phyloP scores from a whole-genome alignment of 1,140 invertebrate genomes.

The Papilio dardanus region DNA sequence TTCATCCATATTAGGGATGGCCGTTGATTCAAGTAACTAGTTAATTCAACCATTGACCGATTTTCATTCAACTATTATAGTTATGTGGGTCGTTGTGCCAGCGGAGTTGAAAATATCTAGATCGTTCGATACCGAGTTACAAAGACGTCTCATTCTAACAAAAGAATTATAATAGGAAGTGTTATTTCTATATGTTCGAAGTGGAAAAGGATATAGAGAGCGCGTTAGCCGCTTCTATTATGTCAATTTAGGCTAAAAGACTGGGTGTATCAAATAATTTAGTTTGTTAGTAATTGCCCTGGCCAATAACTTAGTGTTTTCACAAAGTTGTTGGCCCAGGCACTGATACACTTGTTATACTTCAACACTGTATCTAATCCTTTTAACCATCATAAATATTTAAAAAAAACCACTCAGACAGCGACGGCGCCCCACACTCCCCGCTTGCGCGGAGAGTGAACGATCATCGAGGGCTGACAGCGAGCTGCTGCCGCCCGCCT shows the following conservation, averaged over 20 bases:
- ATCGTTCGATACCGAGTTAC: not conserved
- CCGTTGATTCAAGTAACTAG: no score
- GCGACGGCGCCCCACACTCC: not conserved
- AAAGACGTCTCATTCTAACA: not conserved
- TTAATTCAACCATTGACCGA: no score
- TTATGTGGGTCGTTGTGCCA: no score
- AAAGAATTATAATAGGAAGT: not conserved
- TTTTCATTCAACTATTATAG: no score
- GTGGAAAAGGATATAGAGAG: not conserved
- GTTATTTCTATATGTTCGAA: not conserved
- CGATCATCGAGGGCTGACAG: slow-evolving; percentile 11
- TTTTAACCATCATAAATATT: no score
- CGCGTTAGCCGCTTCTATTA: not conserved
- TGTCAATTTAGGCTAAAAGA: not conserved
- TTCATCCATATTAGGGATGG: no score
- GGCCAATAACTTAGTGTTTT: no score
- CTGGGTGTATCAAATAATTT: not conserved
- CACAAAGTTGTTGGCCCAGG: no score
- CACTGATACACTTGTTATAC: no score
- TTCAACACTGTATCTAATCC: no score
- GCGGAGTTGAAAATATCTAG: slow-evolving; percentile 1
- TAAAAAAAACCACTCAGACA: slow-evolving; percentile 3
- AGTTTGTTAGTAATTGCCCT: no score
- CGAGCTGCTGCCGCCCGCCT: slow-evolving; percentile 12
- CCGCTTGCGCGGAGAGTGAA: not conserved